Evolutionary conservation across 92 coral and sea anemone genomes (phyloP), one percentile per base, ranked within the genome.

Genomic region (Palythoa caribaeorum): DNA sequence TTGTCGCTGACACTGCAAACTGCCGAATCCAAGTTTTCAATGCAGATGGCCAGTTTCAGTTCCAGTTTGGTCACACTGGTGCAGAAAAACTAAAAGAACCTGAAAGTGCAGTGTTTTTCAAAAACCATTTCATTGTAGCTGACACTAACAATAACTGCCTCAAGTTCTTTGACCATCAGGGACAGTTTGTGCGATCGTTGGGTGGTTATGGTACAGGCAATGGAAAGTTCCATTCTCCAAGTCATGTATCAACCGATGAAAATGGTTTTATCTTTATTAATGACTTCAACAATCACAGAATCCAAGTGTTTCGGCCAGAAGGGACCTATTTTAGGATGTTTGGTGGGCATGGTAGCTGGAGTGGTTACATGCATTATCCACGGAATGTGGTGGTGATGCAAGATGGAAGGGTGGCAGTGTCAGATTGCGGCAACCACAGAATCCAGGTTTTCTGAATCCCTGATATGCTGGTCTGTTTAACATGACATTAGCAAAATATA

Each of bases 1-100:
- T 90, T 36, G 88, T 90, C n/a, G 73, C 93, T 50, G 93, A 90
- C 84, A 72, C 90, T 10, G 81, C 84, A 38, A 90, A 90, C 63
- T 59, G 53, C 14, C 60, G 88, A 11, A 59, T 90, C 83, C 90
- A 90, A 76, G 88, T 90, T 37, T 87, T 90, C 73, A 77, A 87
- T 44, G 37, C 8, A 13, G 35, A 14, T 40, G 90, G 90, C 38
- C 76, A 72, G 63, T 81, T 80, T 51, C 76, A 40, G 59, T 77
- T 83, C 3, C 77, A 55, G 35, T 52, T 87, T 90, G 93, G 88
- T 60, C 13, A 74, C 19, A 38, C 63, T 21, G 86, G 50, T 19
- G 73, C 80, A 16, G 87, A 63, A 72, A 90, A 87, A 37, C 53
- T 90, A 17, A 87, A 66, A 16, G 62, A 57, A 21, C 93, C 93